phyloP scores from a whole-genome alignment of 2,797 vertebrate genomes.

The Falco novaeseelandiae region DNA sequence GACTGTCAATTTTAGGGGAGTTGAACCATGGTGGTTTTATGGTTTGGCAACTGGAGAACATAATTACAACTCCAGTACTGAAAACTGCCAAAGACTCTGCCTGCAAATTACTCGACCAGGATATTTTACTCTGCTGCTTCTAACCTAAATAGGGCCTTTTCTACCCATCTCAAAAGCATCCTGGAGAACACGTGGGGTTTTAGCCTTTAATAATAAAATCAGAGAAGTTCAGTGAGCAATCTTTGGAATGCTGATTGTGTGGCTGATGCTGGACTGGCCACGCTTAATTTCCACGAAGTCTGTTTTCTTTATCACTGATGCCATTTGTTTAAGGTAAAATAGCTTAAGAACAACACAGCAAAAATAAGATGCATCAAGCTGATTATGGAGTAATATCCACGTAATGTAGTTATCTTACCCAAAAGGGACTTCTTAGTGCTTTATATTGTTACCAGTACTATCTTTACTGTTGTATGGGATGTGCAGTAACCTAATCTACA shows the following conservation, averaged over 20 bases:
- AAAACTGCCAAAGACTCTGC: not conserved
- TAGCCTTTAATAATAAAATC: not conserved
- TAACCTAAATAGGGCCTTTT: not conserved
- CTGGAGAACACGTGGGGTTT: not conserved
- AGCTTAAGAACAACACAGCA: not conserved
- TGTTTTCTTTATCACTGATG: not conserved
- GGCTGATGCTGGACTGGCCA: not conserved
- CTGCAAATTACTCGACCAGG: slow-evolving; percentile 13
- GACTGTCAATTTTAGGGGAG: not conserved
- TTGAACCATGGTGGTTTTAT: not conserved
- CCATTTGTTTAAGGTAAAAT: not conserved
- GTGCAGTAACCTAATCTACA: not conserved
- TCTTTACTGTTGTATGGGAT: not conserved
- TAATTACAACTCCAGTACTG: not conserved
- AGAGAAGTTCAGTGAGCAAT: not conserved
- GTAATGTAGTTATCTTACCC: no score
- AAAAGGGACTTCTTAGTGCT: not conserved
- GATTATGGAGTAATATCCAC: no score
- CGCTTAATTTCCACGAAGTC: not conserved
- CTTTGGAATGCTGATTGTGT: not conserved
- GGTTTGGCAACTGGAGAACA: slow-evolving; percentile 34
- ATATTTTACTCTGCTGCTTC: not conserved
- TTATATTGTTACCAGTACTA: not conserved
- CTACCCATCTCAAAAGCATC: not conserved
- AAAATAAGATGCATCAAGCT: not conserved